phyloP scores from a whole-genome alignment of 1,140 invertebrate species.

The Pseudomyrmex gracilis region DNA sequence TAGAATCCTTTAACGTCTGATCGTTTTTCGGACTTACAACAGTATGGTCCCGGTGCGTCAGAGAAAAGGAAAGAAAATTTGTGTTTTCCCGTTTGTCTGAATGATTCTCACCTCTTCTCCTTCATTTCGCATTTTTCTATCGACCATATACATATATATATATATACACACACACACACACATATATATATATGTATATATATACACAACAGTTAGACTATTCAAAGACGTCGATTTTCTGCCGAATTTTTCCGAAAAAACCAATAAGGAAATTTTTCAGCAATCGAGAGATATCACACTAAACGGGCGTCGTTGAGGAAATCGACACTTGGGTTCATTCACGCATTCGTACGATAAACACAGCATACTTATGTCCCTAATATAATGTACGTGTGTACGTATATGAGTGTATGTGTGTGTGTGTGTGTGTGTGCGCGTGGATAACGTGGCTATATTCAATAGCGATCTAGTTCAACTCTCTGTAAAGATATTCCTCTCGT shows the following conservation, averaged over 20 bases:
- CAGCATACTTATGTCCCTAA: background rate
- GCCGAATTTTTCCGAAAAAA: background rate
- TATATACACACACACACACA: background rate
- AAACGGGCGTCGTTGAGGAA: background rate
- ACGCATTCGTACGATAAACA: background rate
- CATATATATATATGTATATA: too few relatives aligned
- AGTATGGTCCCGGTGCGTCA: background rate
- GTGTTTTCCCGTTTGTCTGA: background rate
- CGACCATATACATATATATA: background rate
- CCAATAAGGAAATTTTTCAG: background rate
- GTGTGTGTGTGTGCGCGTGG: background rate
- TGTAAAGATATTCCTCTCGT: background rate
- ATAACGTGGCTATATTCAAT: slow-evolving; percentile 30
- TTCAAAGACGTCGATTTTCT: background rate
- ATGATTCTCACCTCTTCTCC: slow-evolving; percentile 8
- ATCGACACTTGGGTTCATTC: slow-evolving; percentile 7
- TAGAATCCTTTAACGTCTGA: background rate
- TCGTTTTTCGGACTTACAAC: slow-evolving; percentile 26
- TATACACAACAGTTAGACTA: background rate
- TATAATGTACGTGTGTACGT: background rate
- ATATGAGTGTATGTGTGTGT: too few relatives aligned
- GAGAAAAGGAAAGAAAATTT: slow-evolving; percentile 8
- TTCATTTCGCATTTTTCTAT: background rate
- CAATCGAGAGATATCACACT: background rate
- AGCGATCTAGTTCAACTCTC: slow-evolving; percentile 6